Base-by-base conservation (phyloP, 1,140 invertebrate genomes). In the Ips nitidus region DNA sequence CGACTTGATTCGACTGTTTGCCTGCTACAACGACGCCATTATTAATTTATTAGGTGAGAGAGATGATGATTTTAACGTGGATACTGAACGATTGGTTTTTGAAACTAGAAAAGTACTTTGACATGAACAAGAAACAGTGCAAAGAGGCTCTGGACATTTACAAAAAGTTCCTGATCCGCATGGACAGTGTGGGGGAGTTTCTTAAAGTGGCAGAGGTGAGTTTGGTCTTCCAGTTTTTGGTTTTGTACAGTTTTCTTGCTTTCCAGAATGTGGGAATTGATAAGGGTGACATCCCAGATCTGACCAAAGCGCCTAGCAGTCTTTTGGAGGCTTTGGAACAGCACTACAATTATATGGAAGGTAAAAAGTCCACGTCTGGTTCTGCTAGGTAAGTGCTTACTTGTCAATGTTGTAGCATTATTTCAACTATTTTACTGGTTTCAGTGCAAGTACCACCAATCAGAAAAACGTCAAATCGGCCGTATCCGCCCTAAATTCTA, bases 71-170 rank as follows among this genome's bases (percentile, higher is more conserved):
- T 55, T 55, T 55, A 22, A 22, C 22, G 22, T 22, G 22, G 22
- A 22, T 22, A 22, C 22, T 22, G 36, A 55, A 22, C 8, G n/a
- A 2, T 55, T 55, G 2, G 37, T 55, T 55, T 36, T 22, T 55
- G 2, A 38, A 41, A 41, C 53, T 37, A 89, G 95, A 97, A 83
- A 98, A 99, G 84, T 99, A 97, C 85, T 99, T 99, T 84, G 96
- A 98, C 81, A 99, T 99, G 97, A 99, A 99, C 83, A 99, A 99
- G 82, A 99, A 99, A 81, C 93, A 94, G 78, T 97, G 94, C 78
- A 88, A 95, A 79, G 97, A 99, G 81, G 97, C 95, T 71, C 86
- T 99, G 78, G 98, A 99, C 81, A 89, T 98, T 72, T 99, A 99
- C 82, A 99, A 99, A 84, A 98, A 97, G 83, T 99, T 99, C 84